Conservation (phyloP, 2,888 invertebrate genomes). For the Drosophila subquinaria region DNA sequence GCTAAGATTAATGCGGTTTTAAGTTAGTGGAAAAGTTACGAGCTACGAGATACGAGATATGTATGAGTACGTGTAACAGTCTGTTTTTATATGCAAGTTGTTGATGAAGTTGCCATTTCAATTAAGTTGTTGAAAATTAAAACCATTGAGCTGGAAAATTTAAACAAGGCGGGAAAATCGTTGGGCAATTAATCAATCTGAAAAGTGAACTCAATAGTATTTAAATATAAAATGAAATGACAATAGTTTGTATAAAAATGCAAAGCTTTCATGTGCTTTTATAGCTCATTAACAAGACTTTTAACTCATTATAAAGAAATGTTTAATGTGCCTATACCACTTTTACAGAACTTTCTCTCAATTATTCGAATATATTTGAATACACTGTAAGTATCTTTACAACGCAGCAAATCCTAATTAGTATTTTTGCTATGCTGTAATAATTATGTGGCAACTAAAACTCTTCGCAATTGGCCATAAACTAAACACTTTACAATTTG, state of each 20-base stretch:
- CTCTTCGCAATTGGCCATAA: background rate
- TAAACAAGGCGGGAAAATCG: conserved; percentile 12
- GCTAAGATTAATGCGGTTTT: conserved; percentile 72
- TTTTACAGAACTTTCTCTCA: no score
- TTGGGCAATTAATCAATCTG: conserved; percentile 41
- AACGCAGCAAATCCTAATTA: background rate
- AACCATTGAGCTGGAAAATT: conserved; percentile 46
- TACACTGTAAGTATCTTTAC: background rate
- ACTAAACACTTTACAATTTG: conserved; percentile 1
- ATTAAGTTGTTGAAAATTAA: conserved; percentile 39
- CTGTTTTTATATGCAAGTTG: conserved; percentile 4
- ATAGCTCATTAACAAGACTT: background rate
- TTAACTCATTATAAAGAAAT: background rate
- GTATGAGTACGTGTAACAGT: background rate
- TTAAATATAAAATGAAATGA: background rate
- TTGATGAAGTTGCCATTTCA: conserved; percentile 44
- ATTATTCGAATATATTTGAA: background rate
- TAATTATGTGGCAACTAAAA: background rate
- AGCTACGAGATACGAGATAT: conserved; percentile 19
- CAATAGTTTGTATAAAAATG: background rate
- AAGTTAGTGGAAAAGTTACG: conserved; percentile 70
- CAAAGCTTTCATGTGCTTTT: background rate
- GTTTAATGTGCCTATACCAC: no score
- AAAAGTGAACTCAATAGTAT: background rate
- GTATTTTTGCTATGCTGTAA: background rate